A percentile compares a stretch with the other conserved stretches of the same genome.
Evolutionary conservation across 2,797 vertebrate genomes (phyloP).

Genomic region (Vipera latastei): DNA sequence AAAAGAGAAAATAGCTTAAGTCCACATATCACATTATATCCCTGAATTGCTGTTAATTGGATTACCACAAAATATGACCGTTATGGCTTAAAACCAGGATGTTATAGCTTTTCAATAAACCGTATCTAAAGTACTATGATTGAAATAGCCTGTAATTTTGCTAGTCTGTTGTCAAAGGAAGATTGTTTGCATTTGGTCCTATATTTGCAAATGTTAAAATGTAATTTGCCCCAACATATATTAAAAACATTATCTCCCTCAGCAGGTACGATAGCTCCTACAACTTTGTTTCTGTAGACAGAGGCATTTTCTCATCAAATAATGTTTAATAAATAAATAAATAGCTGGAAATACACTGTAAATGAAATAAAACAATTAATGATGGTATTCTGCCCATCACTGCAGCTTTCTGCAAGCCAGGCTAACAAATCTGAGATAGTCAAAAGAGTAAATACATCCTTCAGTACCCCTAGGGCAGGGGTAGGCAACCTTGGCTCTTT

Average conservation of each 20-base stretch:
- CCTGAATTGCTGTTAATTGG: no score
- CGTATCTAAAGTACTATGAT: background rate
- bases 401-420: constrained; percentile 10
- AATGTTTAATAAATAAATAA: no score
- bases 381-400: constrained; percentile 19
- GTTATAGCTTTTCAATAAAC: no score
- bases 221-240: background rate
- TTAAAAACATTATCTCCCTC: background rate
- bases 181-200: background rate
- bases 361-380: background rate
- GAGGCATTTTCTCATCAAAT: background rate
- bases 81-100: no score
- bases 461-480: background rate
- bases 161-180: background rate
- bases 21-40: background rate
- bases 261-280: background rate
- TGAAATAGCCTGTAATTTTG: background rate
- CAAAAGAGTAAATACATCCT: constrained; percentile 56
- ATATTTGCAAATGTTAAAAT: background rate
- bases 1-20: no score
- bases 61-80: no score
- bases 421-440: constrained; percentile 50
- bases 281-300: background rate
- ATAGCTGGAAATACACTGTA: constrained; percentile 5
- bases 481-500: no score